A percentile compares a stretch with the other conserved stretches of the same genome.
Conservation (phyloP, 2,888 invertebrate species). For the Syrphus vitripennis region DNA sequence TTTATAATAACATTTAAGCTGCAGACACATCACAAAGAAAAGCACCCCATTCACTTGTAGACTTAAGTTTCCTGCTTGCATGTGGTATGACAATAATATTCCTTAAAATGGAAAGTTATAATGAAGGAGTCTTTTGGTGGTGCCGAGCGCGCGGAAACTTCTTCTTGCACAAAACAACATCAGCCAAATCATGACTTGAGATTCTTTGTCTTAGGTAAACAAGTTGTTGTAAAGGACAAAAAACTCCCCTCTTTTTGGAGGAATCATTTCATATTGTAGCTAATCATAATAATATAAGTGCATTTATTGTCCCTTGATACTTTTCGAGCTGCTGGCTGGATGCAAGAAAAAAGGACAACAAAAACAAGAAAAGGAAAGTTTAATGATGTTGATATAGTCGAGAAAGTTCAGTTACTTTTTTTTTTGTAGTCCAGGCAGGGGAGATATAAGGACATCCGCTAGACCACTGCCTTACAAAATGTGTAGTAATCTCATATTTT, state of each 20-base stretch:
- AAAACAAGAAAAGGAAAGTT: neutral
- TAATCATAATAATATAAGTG: conserved; percentile 54
- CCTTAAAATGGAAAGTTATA: conserved; percentile 20
- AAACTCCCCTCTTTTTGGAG: neutral
- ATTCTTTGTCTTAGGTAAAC: conserved; percentile 34
- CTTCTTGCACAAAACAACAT: conserved; percentile 11
- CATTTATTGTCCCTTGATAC: conserved; percentile 48
- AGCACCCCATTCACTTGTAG: neutral
- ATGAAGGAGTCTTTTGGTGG: neutral
- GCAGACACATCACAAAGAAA: neutral
- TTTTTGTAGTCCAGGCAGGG: too few relatives aligned
- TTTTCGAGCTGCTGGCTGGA: conserved; percentile 18
- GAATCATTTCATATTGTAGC: conserved; percentile 33
- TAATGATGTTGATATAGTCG: neutral
- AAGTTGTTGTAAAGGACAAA: conserved; percentile 21
- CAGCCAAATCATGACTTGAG: neutral
- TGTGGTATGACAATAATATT: conserved; percentile 18
- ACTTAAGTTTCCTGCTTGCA: neutral
- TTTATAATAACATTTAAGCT: conserved; percentile 21
- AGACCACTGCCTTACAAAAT: too few relatives aligned
- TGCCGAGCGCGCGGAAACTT: neutral
- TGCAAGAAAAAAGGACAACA: neutral
- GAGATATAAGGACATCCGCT: too few relatives aligned
- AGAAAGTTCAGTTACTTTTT: neutral
- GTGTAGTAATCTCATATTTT: too few relatives aligned